Percentiles rank a stretch among this genome's conserved stretches.
These are phyloP conservation scores for Athetis lepigone DNA, from an alignment of 2,888 invertebrate genomes.

Conservation along the genomic window DNA sequence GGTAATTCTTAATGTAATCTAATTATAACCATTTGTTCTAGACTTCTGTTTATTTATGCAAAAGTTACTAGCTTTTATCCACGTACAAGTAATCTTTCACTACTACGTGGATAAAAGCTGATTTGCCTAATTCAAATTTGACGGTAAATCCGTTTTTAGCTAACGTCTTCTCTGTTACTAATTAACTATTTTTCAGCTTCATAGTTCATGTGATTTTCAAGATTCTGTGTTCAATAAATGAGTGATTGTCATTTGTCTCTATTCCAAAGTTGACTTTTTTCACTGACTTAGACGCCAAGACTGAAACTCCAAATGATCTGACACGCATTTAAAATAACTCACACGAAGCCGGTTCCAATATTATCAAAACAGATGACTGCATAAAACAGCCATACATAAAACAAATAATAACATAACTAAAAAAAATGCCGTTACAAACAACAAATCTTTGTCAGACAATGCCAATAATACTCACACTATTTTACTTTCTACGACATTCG, in stretches of 20 bases:
- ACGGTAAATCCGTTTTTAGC: no score
- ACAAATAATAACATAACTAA: slow-evolving; percentile 12
- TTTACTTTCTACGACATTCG: slow-evolving; percentile 42
- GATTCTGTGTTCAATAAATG: no score
- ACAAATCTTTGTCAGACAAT: slow-evolving; percentile 47
- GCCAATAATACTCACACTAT: slow-evolving; percentile 25
- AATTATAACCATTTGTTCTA: slow-evolving; percentile 6
- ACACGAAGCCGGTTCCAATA: not conserved
- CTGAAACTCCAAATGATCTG: slow-evolving; percentile 2
- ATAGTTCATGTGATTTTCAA: no score
- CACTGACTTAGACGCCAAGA: no score
- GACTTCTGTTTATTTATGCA: not conserved
- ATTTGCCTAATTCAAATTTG: no score
- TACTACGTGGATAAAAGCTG: no score
- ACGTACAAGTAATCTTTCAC: not conserved
- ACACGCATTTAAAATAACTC: not conserved
- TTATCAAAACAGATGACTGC: not conserved
- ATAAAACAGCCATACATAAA: slow-evolving; percentile 4
- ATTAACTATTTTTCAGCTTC: no score
- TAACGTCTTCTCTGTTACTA: no score
- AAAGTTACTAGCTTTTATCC: not conserved
- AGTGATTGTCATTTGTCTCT: no score
- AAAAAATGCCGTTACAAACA: slow-evolving; percentile 47
- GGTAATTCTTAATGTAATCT: slow-evolving; percentile 11
- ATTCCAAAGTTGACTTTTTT: no score